These are phyloP conservation scores for Ochropacha duplaris DNA, from an alignment of 2,888 invertebrate genomes.

Conservation along the genomic window DNA sequence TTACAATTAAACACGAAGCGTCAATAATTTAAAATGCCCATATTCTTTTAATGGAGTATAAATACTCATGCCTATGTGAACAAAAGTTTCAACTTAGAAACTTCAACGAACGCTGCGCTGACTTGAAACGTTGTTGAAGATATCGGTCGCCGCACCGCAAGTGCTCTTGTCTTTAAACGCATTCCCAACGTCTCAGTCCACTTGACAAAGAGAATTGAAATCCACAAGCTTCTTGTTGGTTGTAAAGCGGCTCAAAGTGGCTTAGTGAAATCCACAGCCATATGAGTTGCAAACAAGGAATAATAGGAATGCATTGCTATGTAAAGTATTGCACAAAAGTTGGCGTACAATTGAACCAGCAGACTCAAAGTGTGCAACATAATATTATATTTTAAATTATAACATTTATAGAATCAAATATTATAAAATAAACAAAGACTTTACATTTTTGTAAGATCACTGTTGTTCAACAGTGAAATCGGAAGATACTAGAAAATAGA, in stretches of 20 bases:
- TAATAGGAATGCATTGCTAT: neutral
- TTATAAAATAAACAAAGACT: too few species aligned
- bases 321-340: neutral
- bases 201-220: constrained; percentile 65
- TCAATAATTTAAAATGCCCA: neutral
- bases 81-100: constrained; percentile 8
- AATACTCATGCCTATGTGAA: neutral
- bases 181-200: constrained; percentile 52
- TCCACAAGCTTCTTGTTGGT: constrained; percentile 60
- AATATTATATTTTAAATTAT: too few species aligned
- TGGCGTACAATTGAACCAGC: neutral
- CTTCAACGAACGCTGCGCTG: constrained; percentile 27
- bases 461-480: too few species aligned
- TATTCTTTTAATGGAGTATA: neutral
- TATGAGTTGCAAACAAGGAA: constrained; percentile 10
- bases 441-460: too few species aligned
- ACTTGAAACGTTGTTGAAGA: constrained; percentile 45
- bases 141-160: constrained; percentile 50
- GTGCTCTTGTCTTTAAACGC: constrained; percentile 58
- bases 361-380: neutral
- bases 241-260: constrained; percentile 49
- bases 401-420: neutral
- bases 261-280: constrained; percentile 44
- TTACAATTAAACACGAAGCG: neutral
- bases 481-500: too few species aligned